Conservation (phyloP, 2,797 vertebrate genomes). For the Philypnodon macrostomus region DNA sequence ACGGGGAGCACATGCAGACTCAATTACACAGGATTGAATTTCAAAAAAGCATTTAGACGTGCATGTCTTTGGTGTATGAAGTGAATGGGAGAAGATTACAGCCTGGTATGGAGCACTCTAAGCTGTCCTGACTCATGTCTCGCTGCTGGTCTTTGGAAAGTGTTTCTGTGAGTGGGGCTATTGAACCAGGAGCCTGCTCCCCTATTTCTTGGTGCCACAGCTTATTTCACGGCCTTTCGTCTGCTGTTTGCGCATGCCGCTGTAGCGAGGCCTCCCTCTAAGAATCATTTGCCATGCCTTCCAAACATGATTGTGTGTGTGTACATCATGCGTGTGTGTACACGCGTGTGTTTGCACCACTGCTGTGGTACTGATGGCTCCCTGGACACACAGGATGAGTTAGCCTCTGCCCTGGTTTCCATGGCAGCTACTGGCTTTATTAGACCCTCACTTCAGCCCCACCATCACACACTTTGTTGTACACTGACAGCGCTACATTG, state of each 20-base stretch:
- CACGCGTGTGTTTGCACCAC: constrained; percentile 32
- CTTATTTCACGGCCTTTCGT: constrained; percentile 70
- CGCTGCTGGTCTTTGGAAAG: constrained; percentile 18
- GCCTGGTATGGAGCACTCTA: constrained; percentile 46
- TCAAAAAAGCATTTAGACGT: neutral
- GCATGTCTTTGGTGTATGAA: neutral
- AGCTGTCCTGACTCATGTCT: constrained; percentile 34
- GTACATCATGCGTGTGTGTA: constrained; percentile 7
- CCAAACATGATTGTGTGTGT: constrained; percentile 30
- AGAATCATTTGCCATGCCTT: constrained; percentile 52
- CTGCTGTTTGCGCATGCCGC: constrained; percentile 40
- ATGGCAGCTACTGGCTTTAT: constrained; percentile 80
- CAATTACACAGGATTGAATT: neutral
- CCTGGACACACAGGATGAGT: constrained; percentile 61
- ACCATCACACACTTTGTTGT: constrained; percentile 48
- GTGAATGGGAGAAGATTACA: constrained; percentile 35
- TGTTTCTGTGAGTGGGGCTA: constrained; percentile 28
- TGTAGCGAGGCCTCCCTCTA: constrained; percentile 46
- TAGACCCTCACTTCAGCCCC: constrained; percentile 71
- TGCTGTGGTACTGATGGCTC: constrained; percentile 60
- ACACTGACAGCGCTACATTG: constrained; percentile 42
- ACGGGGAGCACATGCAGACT: too few species aligned
- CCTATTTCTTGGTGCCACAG: constrained; percentile 63
- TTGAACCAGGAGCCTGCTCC: constrained; percentile 45
- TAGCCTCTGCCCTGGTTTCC: constrained; percentile 76